Base-by-base conservation (phyloP, 1,140 invertebrate genomes). In the Drosophila punjabiensis region DNA sequence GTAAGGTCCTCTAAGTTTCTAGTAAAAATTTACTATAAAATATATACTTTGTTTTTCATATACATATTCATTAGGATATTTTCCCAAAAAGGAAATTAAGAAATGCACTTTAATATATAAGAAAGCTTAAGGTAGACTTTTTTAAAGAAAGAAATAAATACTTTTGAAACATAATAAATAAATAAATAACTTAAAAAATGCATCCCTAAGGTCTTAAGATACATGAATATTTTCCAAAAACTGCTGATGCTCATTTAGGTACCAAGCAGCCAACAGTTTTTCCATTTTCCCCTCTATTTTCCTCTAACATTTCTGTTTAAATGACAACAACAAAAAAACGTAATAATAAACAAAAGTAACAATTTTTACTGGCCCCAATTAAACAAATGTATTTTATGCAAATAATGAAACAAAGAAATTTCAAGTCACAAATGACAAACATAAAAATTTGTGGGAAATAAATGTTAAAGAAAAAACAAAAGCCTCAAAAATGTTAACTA, bases 381-480 rank as follows among this genome's bases (percentile, higher is more conserved):
- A 58, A 37, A 30, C n/a, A 58, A 58, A 50, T 24, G 39, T 79
- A 30, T 41, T 69, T 65, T 33, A 43, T 30, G 50, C 43, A 37
- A 28, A 20, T 47, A 45, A 48, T 43, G 48, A 74, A 62, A 64
- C 32, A 70, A 76, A 58, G 28, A 33, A 24, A 69, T 39, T 60
- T 59, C 20, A n/a, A 24, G 24, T 56, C 63, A 67, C 41, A 48
- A 74, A 85, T 71, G 62, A 69, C 68, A 68, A 63, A 64, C 62
- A 55, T 53, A 67, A 74, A 74, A 81, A 74, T 33, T 62, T 28
- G 39, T 66, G 73, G 28, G 43, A 67, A 41, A 43, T 48, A 48
- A 30, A n/a, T 32, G 5, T 24, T 41, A 28, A 65, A 45, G 35
- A 74, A 50, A 45, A 28, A 14, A 30, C 13, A 18, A 14, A 28